Base-by-base conservation (phyloP, 2,113 vertebrate species). In the Limanda limanda region DNA sequence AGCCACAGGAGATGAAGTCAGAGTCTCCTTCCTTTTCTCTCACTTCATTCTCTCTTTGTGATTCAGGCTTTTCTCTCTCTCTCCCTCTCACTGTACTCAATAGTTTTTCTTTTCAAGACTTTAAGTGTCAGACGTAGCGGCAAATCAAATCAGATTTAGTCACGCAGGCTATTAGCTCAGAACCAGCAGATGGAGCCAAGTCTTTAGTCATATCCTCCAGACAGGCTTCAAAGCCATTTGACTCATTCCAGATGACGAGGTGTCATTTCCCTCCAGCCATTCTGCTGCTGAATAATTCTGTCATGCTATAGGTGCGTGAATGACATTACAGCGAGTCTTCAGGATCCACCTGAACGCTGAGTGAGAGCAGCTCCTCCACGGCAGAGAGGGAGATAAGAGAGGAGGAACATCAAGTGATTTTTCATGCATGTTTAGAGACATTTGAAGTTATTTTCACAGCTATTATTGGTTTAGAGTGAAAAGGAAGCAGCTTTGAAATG, bases 161-260 rank as follows among this genome's bases (percentile, higher is more conserved):
- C 82, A 84, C 68, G 80, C 83, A 76, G 77, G 71, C 78, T 77
- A 85, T 88, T 82, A 86, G 77, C 73, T 76, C 13, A 21, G 24
- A 81, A 86, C 82, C 85, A 83, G 85, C 88, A 88, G 85, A 90
- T 92, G 83, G 88, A 88, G 90, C 83, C 85, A 73, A 84, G 87
- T 83, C 75, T 86, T 86, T 81, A 85, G 81, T 87, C 86, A 84
- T 69, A 72, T 88, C 87, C 84, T 75, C 31, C 23, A 82, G 86
- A 76, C 75, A 77, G 77, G 69, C 81, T 76, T 91, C 86, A 88
- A 69, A 89, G 72, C 71, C 47, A 31, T 71, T 78, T 85, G 77
- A 79, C 68, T 83, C 73, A 56, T 57, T 57, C 73, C 81, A 83
- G 56, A 84, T 78, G 91, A 89, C 68, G 59, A 82, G 76, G 78